Percentiles rank a stretch among this genome's conserved stretches.
Evolutionary conservation across 2,797 vertebrate genomes (phyloP).

Genomic region (Delichon dasypus): DNA sequence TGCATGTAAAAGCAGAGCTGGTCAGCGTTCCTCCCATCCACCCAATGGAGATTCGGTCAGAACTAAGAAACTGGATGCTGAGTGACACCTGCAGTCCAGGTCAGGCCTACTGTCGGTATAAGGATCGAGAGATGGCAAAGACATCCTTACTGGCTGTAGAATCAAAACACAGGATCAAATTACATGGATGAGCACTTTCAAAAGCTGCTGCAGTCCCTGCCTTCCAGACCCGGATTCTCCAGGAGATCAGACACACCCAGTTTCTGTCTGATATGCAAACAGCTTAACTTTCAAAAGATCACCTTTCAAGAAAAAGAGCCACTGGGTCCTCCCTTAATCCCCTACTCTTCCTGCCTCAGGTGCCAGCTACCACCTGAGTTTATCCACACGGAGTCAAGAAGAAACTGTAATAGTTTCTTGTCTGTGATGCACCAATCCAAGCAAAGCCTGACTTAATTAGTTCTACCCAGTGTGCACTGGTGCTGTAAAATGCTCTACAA

Average conservation of each 20-base stretch:
- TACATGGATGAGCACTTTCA: background rate
- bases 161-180: constrained; percentile 5
- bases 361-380: background rate
- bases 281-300: background rate
- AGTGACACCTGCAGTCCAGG: background rate
- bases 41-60: fast-evolving
- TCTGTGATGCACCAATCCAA: background rate
- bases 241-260: background rate
- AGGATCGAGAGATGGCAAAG: background rate
- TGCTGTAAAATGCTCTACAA: background rate
- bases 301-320: background rate
- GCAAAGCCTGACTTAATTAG: background rate
- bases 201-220: background rate
- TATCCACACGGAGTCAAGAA: background rate
- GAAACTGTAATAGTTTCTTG: background rate
- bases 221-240: background rate
- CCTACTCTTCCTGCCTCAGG: background rate
- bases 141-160: background rate
- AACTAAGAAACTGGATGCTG: background rate
- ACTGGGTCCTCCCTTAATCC: background rate
- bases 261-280: background rate
- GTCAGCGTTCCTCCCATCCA: background rate
- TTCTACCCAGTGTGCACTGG: background rate
- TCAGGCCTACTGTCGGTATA: background rate
- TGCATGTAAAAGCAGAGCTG: background rate